A percentile compares a stretch with the other conserved stretches of the same genome.
These are phyloP conservation scores for Bellardia pandia DNA, from an alignment of 2,888 invertebrate species.

Conservation along the genomic window DNA sequence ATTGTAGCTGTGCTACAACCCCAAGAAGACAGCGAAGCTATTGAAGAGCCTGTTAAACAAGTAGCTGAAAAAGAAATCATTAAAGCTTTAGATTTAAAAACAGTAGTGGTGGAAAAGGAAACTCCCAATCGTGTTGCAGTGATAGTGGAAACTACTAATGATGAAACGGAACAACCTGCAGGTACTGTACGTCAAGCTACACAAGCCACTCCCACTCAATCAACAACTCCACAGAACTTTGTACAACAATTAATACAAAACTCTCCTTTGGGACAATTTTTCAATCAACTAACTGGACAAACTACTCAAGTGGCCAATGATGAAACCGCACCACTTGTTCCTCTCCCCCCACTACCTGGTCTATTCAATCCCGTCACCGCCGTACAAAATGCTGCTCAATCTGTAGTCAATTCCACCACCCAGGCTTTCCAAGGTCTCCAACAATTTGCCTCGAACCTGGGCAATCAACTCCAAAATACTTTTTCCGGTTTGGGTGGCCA, in stretches of 20 bases:
- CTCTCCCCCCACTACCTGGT: constrained; percentile 78
- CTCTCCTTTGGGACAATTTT: constrained; percentile 80
- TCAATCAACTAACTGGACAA: constrained; percentile 78
- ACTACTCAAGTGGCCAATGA: constrained; percentile 70
- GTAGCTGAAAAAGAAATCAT: constrained; percentile 6
- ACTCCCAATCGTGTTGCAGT: constrained; percentile 20
- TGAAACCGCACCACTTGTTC: constrained; percentile 71
- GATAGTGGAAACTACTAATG: background rate
- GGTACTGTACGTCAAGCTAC: constrained; percentile 79
- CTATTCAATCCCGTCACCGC: constrained; percentile 79
- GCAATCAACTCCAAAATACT: constrained; percentile 80
- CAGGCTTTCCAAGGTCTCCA: constrained; percentile 81
- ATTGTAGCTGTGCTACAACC: constrained; percentile 15
- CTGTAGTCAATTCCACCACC: constrained; percentile 78
- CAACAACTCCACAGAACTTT: constrained; percentile 79
- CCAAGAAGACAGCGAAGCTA: constrained; percentile 29
- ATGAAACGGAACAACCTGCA: constrained; percentile 48
- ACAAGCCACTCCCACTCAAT: constrained; percentile 79
- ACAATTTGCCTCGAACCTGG: constrained; percentile 79
- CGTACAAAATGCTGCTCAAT: constrained; percentile 78
- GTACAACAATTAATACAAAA: constrained; percentile 81
- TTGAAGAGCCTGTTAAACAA: constrained; percentile 27
- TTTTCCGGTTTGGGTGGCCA: constrained; percentile 78
- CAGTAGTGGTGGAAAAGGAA: background rate
- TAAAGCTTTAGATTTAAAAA: constrained; percentile 60